phyloP scores from a whole-genome alignment of 2,888 invertebrate species.

The Gasteruption jaculator region DNA sequence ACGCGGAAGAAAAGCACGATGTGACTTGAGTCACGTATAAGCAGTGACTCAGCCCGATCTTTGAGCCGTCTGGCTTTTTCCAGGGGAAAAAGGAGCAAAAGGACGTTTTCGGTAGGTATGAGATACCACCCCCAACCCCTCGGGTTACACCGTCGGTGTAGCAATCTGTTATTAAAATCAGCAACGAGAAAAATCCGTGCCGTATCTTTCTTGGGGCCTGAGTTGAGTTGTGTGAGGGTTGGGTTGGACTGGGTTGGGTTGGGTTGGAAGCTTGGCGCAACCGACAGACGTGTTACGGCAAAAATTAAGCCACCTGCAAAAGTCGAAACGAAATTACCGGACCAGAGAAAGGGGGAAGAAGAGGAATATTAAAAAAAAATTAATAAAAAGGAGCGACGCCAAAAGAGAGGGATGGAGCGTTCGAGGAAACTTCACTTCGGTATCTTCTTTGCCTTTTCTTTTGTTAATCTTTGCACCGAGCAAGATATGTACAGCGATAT shows the following conservation, averaged over 20 bases:
- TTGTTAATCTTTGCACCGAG: no score
- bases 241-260: no score
- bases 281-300: conserved; percentile 48
- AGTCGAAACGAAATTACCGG: conserved; percentile 25
- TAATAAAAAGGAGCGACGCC: no score
- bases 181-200: conserved; percentile 52
- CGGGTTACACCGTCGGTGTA: conserved; percentile 24
- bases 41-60: conserved; percentile 42
- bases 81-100: no score
- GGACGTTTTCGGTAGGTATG: no score
- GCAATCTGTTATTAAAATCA: conserved; percentile 52
- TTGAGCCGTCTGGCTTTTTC: no score
- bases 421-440: no score
- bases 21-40: conserved; percentile 44
- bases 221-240: no score
- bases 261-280: conserved; percentile 24
- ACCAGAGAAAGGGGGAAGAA: conserved; percentile 1
- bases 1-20: conserved; percentile 14
- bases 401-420: neutral
- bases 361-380: no score
- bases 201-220: no score
- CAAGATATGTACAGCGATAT: no score
- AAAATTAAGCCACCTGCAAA: conserved; percentile 49
- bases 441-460: no score
- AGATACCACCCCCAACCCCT: conserved; percentile 19